Evolutionary conservation across 2,888 invertebrate species (phyloP).

Genomic region (Cinara cedri): DNA sequence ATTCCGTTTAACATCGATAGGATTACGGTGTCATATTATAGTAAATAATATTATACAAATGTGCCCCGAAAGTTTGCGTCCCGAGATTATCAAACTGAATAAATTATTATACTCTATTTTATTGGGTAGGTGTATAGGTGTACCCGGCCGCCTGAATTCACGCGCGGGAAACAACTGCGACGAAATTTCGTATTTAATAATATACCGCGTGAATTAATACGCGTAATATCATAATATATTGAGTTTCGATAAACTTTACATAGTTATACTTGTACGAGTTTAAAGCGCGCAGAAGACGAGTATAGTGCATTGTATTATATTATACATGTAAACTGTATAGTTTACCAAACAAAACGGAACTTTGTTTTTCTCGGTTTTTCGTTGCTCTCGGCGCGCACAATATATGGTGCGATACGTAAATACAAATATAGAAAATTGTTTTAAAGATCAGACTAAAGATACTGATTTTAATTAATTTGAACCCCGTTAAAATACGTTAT

Average conservation of each 20-base stretch:
- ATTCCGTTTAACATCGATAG: conserved; percentile 27
- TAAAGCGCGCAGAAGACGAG: no score
- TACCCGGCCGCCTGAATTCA: conserved; percentile 10
- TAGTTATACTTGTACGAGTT: no score
- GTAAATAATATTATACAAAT: no score
- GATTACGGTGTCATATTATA: conserved; percentile 28
- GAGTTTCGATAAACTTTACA: conserved; percentile 29
- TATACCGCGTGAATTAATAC: no score
- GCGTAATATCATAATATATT: no score
- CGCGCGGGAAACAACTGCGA: conserved; percentile 13
- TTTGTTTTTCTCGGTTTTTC: not conserved
- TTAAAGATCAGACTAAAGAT: not conserved
- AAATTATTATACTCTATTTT: conserved; percentile 13
- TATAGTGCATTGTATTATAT: no score
- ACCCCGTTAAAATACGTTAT: no score
- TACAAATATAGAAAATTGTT: no score
- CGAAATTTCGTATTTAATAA: not conserved
- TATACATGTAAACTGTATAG: not conserved
- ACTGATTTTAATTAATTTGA: not conserved
- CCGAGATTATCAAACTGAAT: conserved; percentile 32
- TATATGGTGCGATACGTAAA: no score
- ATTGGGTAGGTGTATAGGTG: no score
- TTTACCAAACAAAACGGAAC: conserved; percentile 2
- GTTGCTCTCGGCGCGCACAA: no score
- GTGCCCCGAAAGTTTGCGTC: conserved; percentile 24